A percentile compares a stretch with the other conserved stretches of the same genome.
These are phyloP conservation scores for Vireo griseus DNA, from an alignment of 2,797 vertebrate genomes.

Conservation along the genomic window DNA sequence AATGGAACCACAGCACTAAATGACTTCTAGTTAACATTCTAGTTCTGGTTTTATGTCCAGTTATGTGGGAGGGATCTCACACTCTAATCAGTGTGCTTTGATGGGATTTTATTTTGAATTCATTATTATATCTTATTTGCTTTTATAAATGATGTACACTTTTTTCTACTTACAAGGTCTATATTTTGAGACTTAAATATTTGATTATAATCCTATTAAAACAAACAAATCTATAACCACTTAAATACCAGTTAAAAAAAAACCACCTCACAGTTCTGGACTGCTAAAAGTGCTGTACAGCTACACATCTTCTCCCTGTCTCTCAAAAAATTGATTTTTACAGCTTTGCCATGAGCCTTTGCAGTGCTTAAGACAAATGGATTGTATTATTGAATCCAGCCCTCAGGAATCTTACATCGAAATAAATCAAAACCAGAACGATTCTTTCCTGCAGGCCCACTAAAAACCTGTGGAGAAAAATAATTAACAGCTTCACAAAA, in stretches of 20 bases:
- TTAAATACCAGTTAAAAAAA: not conserved
- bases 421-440: slow-evolving; percentile 30
- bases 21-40: not conserved
- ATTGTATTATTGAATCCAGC: slow-evolving; percentile 19
- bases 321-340: slow-evolving; percentile 25
- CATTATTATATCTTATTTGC: not conserved
- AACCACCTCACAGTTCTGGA: not conserved
- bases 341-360: slow-evolving; percentile 6
- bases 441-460: not conserved
- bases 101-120: not conserved
- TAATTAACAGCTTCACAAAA: slow-evolving; percentile 21
- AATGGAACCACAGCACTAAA: not conserved
- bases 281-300: not conserved
- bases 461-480: not conserved
- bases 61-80: not conserved
- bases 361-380: slow-evolving; percentile 44
- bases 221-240: not conserved
- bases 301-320: not conserved
- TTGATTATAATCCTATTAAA: not conserved
- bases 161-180: not conserved
- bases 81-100: not conserved
- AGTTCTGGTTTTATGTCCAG: not conserved
- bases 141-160: not conserved
- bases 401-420: slow-evolving; percentile 16
- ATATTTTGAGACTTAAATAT: not conserved